These are phyloP conservation scores for Promerops cafer DNA, from an alignment of 2,113 vertebrate species.

Conservation along the genomic window DNA sequence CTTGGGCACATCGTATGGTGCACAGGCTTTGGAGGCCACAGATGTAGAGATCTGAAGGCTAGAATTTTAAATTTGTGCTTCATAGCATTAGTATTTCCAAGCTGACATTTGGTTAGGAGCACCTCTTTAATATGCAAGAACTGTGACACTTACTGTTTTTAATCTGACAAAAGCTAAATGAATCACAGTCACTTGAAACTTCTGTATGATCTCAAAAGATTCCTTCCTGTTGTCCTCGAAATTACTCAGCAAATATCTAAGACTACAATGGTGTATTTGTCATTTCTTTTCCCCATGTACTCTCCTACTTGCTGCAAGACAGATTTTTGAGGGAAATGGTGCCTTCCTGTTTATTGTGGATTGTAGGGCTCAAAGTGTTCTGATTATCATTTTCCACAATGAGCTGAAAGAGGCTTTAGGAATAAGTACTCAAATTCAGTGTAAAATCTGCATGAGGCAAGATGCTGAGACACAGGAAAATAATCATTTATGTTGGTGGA, in stretches of 20 bases:
- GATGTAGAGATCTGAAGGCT: background rate
- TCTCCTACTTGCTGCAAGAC: background rate
- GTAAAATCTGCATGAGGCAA: background rate
- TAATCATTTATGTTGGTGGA: background rate
- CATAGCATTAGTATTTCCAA: background rate
- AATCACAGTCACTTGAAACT: background rate
- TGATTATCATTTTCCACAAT: background rate
- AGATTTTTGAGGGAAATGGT: background rate
- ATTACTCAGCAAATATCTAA: background rate
- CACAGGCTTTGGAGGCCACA: background rate
- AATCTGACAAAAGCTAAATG: background rate
- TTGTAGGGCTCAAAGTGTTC: background rate
- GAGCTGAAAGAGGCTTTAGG: background rate
- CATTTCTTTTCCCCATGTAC: background rate
- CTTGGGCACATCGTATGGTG: background rate
- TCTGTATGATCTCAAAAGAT: background rate
- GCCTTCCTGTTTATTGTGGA: background rate
- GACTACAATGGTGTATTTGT: background rate
- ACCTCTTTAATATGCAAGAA: background rate
- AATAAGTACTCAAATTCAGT: background rate
- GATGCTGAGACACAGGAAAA: background rate
- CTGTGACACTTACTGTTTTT: background rate
- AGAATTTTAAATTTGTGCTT: background rate
- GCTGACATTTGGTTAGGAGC: background rate
- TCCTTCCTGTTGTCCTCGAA: background rate